Percentiles rank a stretch among this genome's conserved stretches.
These are phyloP conservation scores for Porites lutea DNA, from an alignment of 64 coral and sea anemone species.

Conservation along the genomic window DNA sequence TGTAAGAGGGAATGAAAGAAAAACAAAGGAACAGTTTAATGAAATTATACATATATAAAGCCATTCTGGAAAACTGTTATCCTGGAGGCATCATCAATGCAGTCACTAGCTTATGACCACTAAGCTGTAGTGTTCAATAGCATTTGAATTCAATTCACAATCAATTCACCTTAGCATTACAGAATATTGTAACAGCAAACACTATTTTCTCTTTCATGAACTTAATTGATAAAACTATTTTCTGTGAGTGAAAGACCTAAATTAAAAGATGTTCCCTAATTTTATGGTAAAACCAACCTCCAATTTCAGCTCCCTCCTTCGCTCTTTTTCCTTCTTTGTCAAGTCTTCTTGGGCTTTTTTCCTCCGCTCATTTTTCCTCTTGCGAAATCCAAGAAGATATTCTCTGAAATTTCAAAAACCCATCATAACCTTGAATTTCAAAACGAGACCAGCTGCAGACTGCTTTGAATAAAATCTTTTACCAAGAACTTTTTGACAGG, in stretches of 20 bases:
- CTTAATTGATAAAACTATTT: too few species aligned
- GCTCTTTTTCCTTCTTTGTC: slow-evolving; percentile 66
- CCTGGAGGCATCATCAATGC: too few species aligned
- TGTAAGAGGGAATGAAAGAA: neutral
- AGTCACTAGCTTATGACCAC: too few species aligned
- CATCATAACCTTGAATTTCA: neutral
- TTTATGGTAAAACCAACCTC: neutral
- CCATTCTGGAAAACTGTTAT: neutral
- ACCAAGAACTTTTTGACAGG: neutral
- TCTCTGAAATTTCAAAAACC: slow-evolving; percentile 48
- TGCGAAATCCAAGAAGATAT: slow-evolving; percentile 78
- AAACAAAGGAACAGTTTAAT: neutral
- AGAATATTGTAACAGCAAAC: too few species aligned
- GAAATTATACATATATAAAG: neutral
- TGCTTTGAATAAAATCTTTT: neutral
- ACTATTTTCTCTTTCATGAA: too few species aligned
- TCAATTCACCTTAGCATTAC: too few species aligned
- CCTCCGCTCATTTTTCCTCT: slow-evolving; percentile 80
- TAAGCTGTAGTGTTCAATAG: too few species aligned
- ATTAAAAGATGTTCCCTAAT: too few species aligned
- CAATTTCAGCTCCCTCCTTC: slow-evolving; percentile 42
- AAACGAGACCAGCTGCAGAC: too few species aligned
- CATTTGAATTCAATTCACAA: too few species aligned
- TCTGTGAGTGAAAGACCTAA: too few species aligned
- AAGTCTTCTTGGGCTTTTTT: slow-evolving; percentile 62